Conservation (phyloP, 2,888 invertebrate genomes). For the Neoascia interrupta region DNA sequence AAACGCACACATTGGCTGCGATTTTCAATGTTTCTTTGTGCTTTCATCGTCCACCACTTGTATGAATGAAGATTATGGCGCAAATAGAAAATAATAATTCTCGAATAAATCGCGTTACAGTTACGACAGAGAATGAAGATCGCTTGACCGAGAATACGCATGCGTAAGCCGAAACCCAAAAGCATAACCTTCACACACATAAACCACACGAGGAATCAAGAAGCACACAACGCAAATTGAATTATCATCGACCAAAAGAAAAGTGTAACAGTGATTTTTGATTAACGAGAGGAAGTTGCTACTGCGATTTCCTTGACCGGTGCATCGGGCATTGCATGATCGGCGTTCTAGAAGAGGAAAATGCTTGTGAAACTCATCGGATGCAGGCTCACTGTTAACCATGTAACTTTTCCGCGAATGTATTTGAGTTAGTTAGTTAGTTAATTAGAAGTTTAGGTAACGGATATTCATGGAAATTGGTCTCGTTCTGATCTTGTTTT, state of each 20-base stretch:
- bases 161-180: conserved; percentile 26
- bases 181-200: conserved; percentile 59
- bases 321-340: not conserved
- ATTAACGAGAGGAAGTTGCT: conserved; percentile 47
- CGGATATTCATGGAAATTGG: no score
- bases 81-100: conserved; percentile 31
- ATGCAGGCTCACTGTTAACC: no score
- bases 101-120: conserved; percentile 56
- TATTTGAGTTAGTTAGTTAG: no score
- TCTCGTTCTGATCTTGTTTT: no score
- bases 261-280: conserved; percentile 60
- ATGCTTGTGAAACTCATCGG: no score
- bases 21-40: conserved; percentile 42
- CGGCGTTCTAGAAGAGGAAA: no score
- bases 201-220: conserved; percentile 10
- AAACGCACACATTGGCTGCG: conserved; percentile 44
- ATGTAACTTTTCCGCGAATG: no score
- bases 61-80: no score
- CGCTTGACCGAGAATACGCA: conserved; percentile 15
- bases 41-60: conserved; percentile 29
- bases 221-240: conserved; percentile 28
- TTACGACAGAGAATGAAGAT: conserved; percentile 46
- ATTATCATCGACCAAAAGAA: conserved; percentile 48
- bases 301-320: not conserved
- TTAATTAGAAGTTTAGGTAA: no score